phyloP scores from a whole-genome alignment of 2,888 invertebrate genomes.

The Leptinotarsa haldemani region DNA sequence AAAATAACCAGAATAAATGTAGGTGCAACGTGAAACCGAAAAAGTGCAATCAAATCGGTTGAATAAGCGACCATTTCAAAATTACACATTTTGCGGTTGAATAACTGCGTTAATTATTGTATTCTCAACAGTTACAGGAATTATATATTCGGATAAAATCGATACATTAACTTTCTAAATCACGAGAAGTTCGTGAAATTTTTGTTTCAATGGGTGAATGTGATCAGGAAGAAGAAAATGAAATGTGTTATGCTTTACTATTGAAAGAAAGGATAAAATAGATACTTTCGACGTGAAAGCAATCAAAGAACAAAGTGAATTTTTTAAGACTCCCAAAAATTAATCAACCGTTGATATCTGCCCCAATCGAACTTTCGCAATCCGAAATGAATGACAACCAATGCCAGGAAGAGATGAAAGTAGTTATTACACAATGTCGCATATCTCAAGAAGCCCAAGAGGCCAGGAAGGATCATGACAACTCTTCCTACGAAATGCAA shows the following conservation, averaged over 20 bases:
- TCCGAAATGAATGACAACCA: not conserved
- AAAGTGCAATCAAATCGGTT: conserved; percentile 7
- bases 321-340: not conserved
- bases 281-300: conserved; percentile 12
- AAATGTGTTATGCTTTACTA: not conserved
- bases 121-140: conserved; percentile 15
- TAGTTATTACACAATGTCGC: too few species aligned
- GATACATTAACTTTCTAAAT: conserved; percentile 24
- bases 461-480: too few species aligned
- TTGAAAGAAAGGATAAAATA: conserved; percentile 1
- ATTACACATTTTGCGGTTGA: conserved; percentile 21
- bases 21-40: conserved; percentile 3
- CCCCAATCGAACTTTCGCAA: not conserved
- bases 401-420: not conserved
- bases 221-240: not conserved
- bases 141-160: conserved; percentile 17
- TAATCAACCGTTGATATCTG: not conserved
- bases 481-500: too few species aligned
- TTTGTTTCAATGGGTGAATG: conserved; percentile 1
- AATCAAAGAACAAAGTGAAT: not conserved
- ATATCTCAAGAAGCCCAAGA: too few species aligned
- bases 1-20: not conserved
- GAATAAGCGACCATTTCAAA: conserved; percentile 8
- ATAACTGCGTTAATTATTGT: conserved; percentile 16
- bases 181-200: conserved; percentile 2